Conservation (phyloP, 2,797 vertebrate species). For the Acanthiza pusilla region DNA sequence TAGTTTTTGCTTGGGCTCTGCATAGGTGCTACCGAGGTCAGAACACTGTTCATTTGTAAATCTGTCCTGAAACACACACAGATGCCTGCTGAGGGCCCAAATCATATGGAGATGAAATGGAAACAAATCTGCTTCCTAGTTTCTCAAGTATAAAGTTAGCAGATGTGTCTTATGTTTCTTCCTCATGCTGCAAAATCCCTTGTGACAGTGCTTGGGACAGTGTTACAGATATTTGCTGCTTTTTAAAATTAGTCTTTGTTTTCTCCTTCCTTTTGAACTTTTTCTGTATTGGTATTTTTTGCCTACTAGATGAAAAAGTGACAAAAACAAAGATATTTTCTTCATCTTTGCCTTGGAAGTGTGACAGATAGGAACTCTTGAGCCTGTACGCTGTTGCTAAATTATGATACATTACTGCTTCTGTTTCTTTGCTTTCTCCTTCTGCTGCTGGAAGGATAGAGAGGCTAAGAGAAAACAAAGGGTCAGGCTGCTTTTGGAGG, state of each 20-base stretch:
- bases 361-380: background rate
- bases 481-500: background rate
- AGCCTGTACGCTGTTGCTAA: background rate
- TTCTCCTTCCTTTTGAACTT: conserved; percentile 2
- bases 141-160: background rate
- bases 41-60: background rate
- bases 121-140: conserved; percentile 46
- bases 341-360: background rate
- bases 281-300: background rate
- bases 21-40: conserved; percentile 9
- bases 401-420: conserved; percentile 23
- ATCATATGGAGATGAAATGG: conserved; percentile 31
- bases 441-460: background rate
- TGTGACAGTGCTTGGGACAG: background rate
- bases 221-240: background rate
- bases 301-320: background rate
- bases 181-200: background rate
- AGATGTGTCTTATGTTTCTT: conserved; percentile 5
- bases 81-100: background rate
- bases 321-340: background rate
- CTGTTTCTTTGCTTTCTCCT: background rate
- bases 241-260: conserved; percentile 18
- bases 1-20: background rate
- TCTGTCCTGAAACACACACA: background rate
- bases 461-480: background rate